Evolutionary conservation across 2,113 vertebrate species (phyloP), one percentile per base, ranked within the genome.

Genomic region (Nannospalax galili): DNA sequence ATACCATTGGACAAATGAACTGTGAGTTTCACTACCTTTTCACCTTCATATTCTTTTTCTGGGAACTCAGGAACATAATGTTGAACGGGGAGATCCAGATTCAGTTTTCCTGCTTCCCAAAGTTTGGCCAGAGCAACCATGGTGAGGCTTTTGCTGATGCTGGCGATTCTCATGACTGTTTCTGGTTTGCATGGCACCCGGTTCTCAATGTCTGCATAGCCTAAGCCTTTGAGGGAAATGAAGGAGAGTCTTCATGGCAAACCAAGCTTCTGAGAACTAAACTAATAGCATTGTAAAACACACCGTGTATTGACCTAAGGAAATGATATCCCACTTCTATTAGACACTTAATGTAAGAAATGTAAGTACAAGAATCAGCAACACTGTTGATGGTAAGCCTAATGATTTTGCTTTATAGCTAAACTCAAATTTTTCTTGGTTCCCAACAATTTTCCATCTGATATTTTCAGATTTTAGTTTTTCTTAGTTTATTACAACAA

Each of bases 1-100:
- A 62, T 12, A 15, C 30, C 35, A 75, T 52, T 69, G 81, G 42
- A 60, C 20, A 84, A 90, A 92, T 3, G 37, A 96, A 88, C 3
- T 72, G 2, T 45, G 80, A 78, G 35, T 15, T 88, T 85, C 45
- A 96, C 97, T 98, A 99, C 99, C 98, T 99, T 98, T 98, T 99
- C 98, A 94, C 99, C 99, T 90, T 99, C 98, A 0, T 99, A 99
- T 90, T 99, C 98, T 95, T 99, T 99, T 96, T 99, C 98, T 77
- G 99, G 99, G 97, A 99, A 99, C 97, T 99, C 99, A 1, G 99
- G 99, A 88, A 99, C 99, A 1, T 99, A 99, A 94, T 99, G 99
- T 97, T 99, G 99, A 94, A 99, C 99, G 0, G 99, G 99, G 48
- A 98, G 98, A 95, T 99, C 99, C 0, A 99, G 99, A 96, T 99